Percentiles rank a stretch among this genome's conserved stretches.
Conservation (phyloP, 2,113 vertebrate species). For the Castor canadensis region DNA sequence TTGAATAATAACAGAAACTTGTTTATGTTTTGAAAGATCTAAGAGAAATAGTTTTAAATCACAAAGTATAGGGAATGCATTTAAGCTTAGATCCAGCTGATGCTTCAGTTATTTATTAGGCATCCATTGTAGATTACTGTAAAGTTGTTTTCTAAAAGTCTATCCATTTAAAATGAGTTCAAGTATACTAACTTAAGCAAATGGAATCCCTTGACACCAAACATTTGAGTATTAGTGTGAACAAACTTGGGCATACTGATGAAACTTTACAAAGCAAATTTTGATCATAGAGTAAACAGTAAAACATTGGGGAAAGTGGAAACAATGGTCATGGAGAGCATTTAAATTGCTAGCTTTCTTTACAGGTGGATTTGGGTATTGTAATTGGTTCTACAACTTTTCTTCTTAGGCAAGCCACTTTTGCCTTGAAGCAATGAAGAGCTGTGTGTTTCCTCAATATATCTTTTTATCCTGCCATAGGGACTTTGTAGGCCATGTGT, state of each 20-base stretch:
- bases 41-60: no score
- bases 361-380: no score
- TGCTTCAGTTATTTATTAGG: neutral
- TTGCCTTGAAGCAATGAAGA: neutral
- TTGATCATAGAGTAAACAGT: neutral
- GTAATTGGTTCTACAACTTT: neutral
- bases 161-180: neutral
- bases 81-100: neutral
- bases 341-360: neutral
- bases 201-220: neutral
- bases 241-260: neutral
- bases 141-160: neutral
- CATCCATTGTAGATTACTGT: neutral
- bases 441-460: neutral
- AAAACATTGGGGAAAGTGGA: neutral
- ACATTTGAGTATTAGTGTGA: neutral
- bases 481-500: neutral
- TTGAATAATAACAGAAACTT: neutral
- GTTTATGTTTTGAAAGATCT: no score
- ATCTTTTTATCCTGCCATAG: neutral
- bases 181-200: no score
- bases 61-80: neutral
- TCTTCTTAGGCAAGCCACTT: neutral
- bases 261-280: neutral
- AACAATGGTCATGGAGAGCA: fast-evolving